Conservation (phyloP, 2,888 invertebrate genomes). For the Chrysomela aeneicollis region DNA sequence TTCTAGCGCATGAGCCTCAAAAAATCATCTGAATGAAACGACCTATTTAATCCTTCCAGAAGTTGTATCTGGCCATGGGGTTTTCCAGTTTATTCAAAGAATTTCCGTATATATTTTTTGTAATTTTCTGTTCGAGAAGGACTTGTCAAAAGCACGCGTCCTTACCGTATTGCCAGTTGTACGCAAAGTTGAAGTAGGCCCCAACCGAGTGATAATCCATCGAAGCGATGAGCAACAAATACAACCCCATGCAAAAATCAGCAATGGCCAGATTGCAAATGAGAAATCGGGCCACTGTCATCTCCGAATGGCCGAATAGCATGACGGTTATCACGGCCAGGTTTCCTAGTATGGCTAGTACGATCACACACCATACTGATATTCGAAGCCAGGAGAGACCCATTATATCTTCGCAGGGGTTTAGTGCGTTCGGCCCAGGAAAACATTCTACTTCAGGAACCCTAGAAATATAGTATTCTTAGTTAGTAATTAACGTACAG, state of each 20-base stretch:
- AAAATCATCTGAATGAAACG: too few relatives aligned
- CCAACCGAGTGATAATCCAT: slow-evolving; percentile 86
- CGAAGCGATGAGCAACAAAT: slow-evolving; percentile 82
- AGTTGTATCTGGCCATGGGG: too few relatives aligned
- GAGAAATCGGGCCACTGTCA: slow-evolving; percentile 72
- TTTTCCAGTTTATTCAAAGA: too few relatives aligned
- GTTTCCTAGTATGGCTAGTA: slow-evolving; percentile 84
- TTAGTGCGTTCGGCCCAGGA: slow-evolving; percentile 81
- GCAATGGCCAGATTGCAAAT: slow-evolving; percentile 88
- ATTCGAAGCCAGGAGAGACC: slow-evolving; percentile 79
- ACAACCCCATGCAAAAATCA: slow-evolving; percentile 87
- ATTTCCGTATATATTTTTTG: too few relatives aligned
- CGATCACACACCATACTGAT: slow-evolving; percentile 87
- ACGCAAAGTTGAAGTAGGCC: slow-evolving; percentile 89
- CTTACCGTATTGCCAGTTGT: slow-evolving; percentile 84
- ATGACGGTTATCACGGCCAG: slow-evolving; percentile 82
- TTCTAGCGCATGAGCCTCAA: too few relatives aligned
- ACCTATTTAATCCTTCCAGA: too few relatives aligned
- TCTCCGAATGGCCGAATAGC: slow-evolving; percentile 65
- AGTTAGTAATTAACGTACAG: too few relatives aligned
- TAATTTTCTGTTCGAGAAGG: too few relatives aligned
- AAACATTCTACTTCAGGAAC: slow-evolving; percentile 70
- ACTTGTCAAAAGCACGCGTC: too few relatives aligned
- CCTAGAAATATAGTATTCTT: slow-evolving; percentile 43
- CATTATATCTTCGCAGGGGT: slow-evolving; percentile 92